Percentiles rank a stretch among this genome's conserved stretches.
phyloP scores from a whole-genome alignment of 2,888 invertebrate genomes.

The Cosmopolites sordidus region DNA sequence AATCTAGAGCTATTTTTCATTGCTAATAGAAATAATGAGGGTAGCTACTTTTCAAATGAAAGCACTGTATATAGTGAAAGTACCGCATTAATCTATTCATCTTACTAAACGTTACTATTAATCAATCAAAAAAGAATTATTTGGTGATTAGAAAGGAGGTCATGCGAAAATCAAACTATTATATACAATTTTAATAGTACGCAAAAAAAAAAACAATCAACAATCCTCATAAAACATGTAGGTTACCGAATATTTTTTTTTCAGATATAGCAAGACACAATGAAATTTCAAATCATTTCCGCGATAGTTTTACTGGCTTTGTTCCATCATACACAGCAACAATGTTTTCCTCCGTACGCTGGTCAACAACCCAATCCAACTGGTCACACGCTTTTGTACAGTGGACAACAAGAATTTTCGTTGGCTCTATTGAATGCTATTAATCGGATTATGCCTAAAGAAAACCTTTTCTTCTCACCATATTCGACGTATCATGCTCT shows the following conservation, averaged over 20 bases:
- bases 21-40: no score
- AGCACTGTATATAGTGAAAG: no score
- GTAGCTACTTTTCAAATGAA: no score
- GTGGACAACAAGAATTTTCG: constrained; percentile 65
- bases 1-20: no score
- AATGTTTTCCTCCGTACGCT: constrained; percentile 53
- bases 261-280: constrained; percentile 18
- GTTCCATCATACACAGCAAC: constrained; percentile 36
- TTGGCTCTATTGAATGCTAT: constrained; percentile 65
- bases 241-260: constrained; percentile 24
- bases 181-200: no score
- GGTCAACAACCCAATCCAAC: constrained; percentile 33
- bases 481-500: constrained; percentile 81
- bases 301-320: constrained; percentile 36
- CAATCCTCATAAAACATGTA: no score
- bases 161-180: no score
- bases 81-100: no score
- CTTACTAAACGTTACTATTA: no score
- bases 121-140: no score
- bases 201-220: no score
- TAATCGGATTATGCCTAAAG: constrained; percentile 59
- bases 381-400: constrained; percentile 50
- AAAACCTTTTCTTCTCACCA: constrained; percentile 84
- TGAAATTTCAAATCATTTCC: constrained; percentile 25
- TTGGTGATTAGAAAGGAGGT: no score